Conservation (phyloP, 2,888 invertebrate genomes). For the Lepidocyrtinus sp. region DNA sequence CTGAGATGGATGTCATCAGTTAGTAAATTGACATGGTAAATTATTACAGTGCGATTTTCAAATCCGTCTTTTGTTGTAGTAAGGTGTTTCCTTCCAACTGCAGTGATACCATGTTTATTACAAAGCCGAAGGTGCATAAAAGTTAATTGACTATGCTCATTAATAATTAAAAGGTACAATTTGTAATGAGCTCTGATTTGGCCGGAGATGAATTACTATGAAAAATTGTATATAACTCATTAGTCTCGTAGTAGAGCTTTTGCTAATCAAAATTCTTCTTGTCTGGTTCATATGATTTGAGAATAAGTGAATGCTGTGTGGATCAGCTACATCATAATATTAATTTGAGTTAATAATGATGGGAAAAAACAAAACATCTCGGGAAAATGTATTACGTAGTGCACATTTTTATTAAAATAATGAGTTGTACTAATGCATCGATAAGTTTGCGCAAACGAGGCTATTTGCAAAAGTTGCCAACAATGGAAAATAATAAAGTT, state of each 20-base stretch:
- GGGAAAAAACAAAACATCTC: no score
- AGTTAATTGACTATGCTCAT: slow-evolving; percentile 51
- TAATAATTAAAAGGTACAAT: slow-evolving; percentile 47
- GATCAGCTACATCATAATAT: no score
- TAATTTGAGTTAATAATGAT: no score
- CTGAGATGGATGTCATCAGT: slow-evolving; percentile 31
- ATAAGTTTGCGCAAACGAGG: no score
- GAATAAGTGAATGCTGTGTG: no score
- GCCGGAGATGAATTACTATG: slow-evolving; percentile 2
- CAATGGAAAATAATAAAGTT: neutral
- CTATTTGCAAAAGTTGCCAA: slow-evolving; percentile 24
- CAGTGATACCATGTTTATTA: neutral
- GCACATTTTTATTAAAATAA: no score
- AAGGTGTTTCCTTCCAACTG: neutral
- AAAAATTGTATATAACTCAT: slow-evolving; percentile 43
- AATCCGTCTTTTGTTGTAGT: neutral
- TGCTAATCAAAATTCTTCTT: slow-evolving; percentile 46
- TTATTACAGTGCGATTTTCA: neutral
- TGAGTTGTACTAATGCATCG: no score
- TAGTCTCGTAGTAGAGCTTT: no score
- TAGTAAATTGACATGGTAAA: slow-evolving; percentile 17
- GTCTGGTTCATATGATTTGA: slow-evolving; percentile 49
- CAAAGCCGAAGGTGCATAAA: slow-evolving; percentile 42
- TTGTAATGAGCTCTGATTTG: slow-evolving; percentile 33
- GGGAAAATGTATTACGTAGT: no score